Percentiles rank a stretch among this genome's conserved stretches.
These are phyloP conservation scores for Perizoma affinitatum DNA, from an alignment of 2,888 invertebrate genomes.

Conservation along the genomic window DNA sequence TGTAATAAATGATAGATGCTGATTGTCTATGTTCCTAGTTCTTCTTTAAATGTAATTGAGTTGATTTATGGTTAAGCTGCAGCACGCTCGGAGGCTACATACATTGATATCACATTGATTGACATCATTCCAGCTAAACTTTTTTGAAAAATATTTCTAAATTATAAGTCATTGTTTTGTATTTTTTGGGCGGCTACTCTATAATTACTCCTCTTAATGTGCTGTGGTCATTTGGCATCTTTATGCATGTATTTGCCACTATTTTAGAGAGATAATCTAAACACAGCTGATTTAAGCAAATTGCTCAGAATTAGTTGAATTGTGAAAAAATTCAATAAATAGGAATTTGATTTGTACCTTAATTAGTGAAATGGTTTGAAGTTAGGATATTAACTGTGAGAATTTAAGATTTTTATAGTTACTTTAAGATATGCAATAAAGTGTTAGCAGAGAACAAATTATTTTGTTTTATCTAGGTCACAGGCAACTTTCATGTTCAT, in stretches of 20 bases:
- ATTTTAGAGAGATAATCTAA: slow-evolving; percentile 42
- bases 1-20: slow-evolving; percentile 50
- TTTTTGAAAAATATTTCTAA: too few relatives aligned
- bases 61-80: slow-evolving; percentile 39
- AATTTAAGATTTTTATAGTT: slow-evolving; percentile 60
- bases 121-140: too few relatives aligned
- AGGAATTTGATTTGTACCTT: slow-evolving; percentile 19
- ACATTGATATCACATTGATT: too few relatives aligned
- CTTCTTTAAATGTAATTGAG: slow-evolving; percentile 52
- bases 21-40: slow-evolving; percentile 71
- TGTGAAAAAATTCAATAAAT: slow-evolving; percentile 50
- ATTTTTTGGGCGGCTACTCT: too few relatives aligned
- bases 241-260: slow-evolving; percentile 53
- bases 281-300: slow-evolving; percentile 54
- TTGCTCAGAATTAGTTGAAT: slow-evolving; percentile 62
- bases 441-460: slow-evolving; percentile 64
- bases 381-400: slow-evolving; percentile 38
- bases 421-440: slow-evolving; percentile 57
- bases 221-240: too few relatives aligned
- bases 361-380: slow-evolving; percentile 24
- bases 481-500: slow-evolving; percentile 46
- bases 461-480: slow-evolving; percentile 69
- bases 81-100: too few relatives aligned
- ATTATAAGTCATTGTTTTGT: too few relatives aligned
- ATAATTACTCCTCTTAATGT: too few relatives aligned